Evolutionary conservation across 2,113 vertebrate genomes (phyloP).

Genomic region (Progne subis): DNA sequence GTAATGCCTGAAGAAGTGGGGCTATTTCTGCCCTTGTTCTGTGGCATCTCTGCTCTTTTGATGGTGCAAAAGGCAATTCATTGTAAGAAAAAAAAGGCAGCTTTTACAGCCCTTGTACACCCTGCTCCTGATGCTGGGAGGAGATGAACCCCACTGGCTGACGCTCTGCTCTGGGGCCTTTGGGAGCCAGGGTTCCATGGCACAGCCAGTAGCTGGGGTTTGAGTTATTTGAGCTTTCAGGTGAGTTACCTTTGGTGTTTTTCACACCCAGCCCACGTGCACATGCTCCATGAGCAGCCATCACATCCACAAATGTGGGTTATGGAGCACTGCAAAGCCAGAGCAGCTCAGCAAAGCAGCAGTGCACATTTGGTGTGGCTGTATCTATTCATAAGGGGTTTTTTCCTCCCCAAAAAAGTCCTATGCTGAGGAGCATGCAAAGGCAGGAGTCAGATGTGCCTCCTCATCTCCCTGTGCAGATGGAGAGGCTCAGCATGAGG

Average conservation of each 20-base stretch:
- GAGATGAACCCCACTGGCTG: not conserved
- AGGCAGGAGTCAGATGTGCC: not conserved
- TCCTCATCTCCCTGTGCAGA: not conserved
- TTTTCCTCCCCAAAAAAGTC: not conserved
- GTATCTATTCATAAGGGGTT: accelerated
- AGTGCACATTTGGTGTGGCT: not conserved
- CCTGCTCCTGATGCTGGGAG: not conserved
- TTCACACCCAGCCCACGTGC: not conserved
- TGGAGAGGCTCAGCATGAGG: not conserved
- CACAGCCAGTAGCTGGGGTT: not conserved
- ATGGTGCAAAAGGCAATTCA: not conserved
- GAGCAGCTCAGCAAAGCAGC: not conserved
- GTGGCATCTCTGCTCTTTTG: not conserved
- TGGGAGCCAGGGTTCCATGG: not conserved
- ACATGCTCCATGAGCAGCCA: not conserved
- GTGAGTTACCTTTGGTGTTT: not conserved
- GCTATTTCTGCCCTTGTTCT: not conserved
- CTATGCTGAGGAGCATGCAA: not conserved
- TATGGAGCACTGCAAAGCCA: not conserved
- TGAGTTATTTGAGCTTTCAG: not conserved
- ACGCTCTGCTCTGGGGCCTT: accelerated
- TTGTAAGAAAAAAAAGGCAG: not conserved
- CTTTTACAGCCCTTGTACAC: not conserved
- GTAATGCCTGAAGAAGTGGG: not conserved
- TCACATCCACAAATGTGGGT: accelerated